These are phyloP conservation scores for Cheilosia pagana DNA, from an alignment of 2,888 invertebrate genomes.

Conservation along the genomic window DNA sequence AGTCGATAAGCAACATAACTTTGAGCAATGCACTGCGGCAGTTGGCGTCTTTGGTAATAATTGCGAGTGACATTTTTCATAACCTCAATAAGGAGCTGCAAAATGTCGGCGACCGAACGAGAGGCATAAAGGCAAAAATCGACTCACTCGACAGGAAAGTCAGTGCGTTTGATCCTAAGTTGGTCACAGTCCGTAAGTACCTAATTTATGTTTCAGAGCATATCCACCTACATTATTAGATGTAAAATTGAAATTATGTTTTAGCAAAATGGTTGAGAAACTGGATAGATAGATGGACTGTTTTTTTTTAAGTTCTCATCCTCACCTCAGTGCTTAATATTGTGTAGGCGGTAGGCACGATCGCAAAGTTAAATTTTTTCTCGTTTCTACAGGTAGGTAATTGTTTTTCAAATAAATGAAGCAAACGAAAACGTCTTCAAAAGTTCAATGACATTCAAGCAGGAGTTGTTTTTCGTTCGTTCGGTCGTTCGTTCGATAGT, in stretches of 20 bases:
- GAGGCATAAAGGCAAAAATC: conserved; percentile 88
- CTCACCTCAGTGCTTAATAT: background rate
- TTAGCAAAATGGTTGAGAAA: background rate
- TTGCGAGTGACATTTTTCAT: conserved; percentile 94
- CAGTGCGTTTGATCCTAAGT: conserved; percentile 92
- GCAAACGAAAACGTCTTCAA: conserved; percentile 13
- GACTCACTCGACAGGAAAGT: conserved; percentile 89
- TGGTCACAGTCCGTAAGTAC: conserved; percentile 97
- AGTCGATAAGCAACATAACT: conserved; percentile 94
- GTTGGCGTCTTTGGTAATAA: conserved; percentile 91
- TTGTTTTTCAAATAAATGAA: conserved; percentile 25
- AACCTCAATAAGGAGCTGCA: conserved; percentile 91
- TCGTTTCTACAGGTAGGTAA: background rate
- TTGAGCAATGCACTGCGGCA: conserved; percentile 93
- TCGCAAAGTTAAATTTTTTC: background rate
- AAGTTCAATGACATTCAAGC: conserved; percentile 61
- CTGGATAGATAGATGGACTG: too few relatives aligned
- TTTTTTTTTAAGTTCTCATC: too few relatives aligned
- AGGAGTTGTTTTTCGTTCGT: conserved; percentile 43
- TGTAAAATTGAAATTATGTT: background rate
- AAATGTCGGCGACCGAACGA: conserved; percentile 89
- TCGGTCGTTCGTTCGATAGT: conserved; percentile 26
- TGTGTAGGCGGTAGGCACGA: conserved; percentile 8
- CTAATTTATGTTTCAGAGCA: background rate
- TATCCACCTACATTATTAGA: conserved; percentile 32